Percentiles rank a stretch among this genome's conserved stretches.
Evolutionary conservation across 1,140 invertebrate species (phyloP).

Genomic region (Diabrotica virgifera): DNA sequence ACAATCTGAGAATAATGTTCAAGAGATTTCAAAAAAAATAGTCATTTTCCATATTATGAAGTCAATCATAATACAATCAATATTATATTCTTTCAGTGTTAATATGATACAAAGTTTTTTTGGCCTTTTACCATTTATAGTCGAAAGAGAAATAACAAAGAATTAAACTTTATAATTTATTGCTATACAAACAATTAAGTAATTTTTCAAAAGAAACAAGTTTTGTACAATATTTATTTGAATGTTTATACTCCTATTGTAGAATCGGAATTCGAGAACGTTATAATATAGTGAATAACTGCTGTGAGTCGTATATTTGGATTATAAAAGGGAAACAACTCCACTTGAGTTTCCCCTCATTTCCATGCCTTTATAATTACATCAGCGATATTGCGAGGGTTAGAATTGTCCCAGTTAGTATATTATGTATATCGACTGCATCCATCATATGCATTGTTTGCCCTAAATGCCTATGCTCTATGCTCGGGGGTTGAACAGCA

Average conservation of each 20-base stretch:
- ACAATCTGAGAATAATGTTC: too few relatives aligned
- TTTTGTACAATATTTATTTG: background rate
- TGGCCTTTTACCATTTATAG: too few relatives aligned
- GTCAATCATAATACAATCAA: too few relatives aligned
- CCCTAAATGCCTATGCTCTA: conserved; percentile 18
- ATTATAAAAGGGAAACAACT: conserved; percentile 20
- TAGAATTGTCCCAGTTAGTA: conserved; percentile 32
- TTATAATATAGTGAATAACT: conserved; percentile 12
- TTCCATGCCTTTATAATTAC: conserved; percentile 42
- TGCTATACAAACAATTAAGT: too few relatives aligned
- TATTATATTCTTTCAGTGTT: too few relatives aligned
- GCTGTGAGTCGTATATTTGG: conserved; percentile 19
- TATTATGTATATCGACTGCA: conserved; percentile 38
- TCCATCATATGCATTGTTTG: conserved; percentile 37
- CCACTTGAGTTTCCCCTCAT: conserved; percentile 39
- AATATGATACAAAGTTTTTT: too few relatives aligned
- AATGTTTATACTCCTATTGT: too few relatives aligned
- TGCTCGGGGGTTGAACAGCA: conserved; percentile 9
- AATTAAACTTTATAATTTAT: too few relatives aligned
- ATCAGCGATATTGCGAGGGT: conserved; percentile 32
- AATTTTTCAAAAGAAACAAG: too few relatives aligned
- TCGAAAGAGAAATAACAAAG: too few relatives aligned
- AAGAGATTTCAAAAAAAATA: too few relatives aligned
- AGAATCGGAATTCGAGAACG: conserved; percentile 9
- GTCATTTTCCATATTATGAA: too few relatives aligned